Base-by-base conservation (phyloP, 2,888 invertebrate genomes). In the Cheilosia variabilis region DNA sequence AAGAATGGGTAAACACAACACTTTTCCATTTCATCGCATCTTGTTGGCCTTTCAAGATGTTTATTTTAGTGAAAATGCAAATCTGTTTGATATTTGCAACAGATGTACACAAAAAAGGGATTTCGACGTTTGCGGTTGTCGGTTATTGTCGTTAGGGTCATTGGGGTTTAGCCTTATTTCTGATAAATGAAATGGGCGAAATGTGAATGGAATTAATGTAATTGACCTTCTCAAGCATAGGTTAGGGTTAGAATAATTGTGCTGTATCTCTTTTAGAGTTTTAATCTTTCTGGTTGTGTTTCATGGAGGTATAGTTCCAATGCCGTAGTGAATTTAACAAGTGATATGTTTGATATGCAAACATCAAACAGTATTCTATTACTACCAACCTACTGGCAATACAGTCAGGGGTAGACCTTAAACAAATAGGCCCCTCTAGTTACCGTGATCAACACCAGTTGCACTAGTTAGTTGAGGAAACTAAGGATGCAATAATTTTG, bases 31-130 rank as follows among this genome's bases (percentile, higher is more conserved):
- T 62, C 50, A 63, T 62, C 31, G 53, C 37, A 55, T 45, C 15
- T 57, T 73, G 34, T 53, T 53, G 53, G 24, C 66, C 41, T 53
- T 53, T 65, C 45, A n/a, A 73, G 27, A 47, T 57, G 17, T 47
- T 55, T 57, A 58, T 31, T 69, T 69, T 57, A 34, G 47, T 47
- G 55, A 55, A 57, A 69, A 69, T 69, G 53, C 53, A 53, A 66
- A 66, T 66, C 52, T 27, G 53, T 50, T 65, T 50, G 24, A 27
- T 41, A 53, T 66, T 52, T 53, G 53, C 53, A 65, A 50, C 50
- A 53, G 53, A 66, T 66, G 65, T 66, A 19, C 19, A 66, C 34
- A 15, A 37, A 10, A 37, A 34, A 19, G 2, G 37, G 17, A 6
- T n/a, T 4, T n/a, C 24, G 9, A 10, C 17, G 24, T 0, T 52